Evolutionary conservation across 1,140 invertebrate genomes (phyloP).

Genomic region (Eupristina koningsbergeri): DNA sequence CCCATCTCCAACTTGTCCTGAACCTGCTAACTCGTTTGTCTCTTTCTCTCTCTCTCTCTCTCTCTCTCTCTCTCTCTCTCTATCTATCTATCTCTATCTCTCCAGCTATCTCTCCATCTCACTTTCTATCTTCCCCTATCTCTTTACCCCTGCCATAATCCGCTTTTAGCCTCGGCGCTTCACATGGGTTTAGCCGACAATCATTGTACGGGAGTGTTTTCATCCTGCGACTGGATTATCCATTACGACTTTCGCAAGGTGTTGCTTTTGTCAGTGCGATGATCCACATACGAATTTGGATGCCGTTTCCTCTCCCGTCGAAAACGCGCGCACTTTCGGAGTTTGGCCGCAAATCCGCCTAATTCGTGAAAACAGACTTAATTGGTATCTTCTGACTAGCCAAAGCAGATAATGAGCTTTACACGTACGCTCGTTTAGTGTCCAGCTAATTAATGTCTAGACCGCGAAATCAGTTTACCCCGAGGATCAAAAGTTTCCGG

Average conservation of each 20-base stretch:
- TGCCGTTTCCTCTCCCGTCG: background rate
- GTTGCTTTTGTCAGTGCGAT: too few relatives aligned
- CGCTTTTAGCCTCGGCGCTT: background rate
- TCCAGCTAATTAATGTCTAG: slow-evolving; percentile 65
- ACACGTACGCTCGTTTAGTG: slow-evolving; percentile 65
- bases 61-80: background rate
- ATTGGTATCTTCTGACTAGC: slow-evolving; percentile 57
- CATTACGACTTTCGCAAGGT: slow-evolving; percentile 32
- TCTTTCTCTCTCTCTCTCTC: background rate
- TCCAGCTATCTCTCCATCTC: background rate
- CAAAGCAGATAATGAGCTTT: slow-evolving; percentile 61
- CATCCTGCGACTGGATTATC: slow-evolving; percentile 49
- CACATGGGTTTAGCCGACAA: slow-evolving; percentile 23
- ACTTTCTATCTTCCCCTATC: too few relatives aligned
- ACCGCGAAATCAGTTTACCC: slow-evolving; percentile 68
- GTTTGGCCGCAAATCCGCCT: slow-evolving; percentile 29
- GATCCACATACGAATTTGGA: too few relatives aligned
- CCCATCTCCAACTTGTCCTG: background rate
- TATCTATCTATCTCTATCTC: background rate
- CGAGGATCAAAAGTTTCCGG: slow-evolving; percentile 49
- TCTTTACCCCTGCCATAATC: slow-evolving; percentile 42
- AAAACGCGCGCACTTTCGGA: background rate
- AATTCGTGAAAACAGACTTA: slow-evolving; percentile 68
- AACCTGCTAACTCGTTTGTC: background rate
- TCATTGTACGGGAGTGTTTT: slow-evolving; percentile 33